Conservation (phyloP, 2,113 vertebrate genomes). For the Rafetus swinhoei region DNA sequence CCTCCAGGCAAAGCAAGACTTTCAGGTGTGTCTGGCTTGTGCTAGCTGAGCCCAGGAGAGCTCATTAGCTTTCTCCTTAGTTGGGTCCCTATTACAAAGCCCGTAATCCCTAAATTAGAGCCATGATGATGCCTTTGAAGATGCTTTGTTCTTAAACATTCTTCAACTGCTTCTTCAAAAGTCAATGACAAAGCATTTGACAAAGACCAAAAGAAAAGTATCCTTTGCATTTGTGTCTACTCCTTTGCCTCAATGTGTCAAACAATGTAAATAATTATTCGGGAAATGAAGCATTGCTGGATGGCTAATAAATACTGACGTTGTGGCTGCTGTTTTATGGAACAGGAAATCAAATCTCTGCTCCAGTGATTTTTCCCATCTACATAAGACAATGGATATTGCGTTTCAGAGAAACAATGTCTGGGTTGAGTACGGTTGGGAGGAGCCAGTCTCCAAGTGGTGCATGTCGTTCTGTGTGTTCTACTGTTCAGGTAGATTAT, state of each 20-base stretch:
- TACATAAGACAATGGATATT: background rate
- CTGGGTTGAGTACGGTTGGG: background rate
- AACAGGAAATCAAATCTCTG: constrained; percentile 52
- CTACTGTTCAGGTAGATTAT: background rate
- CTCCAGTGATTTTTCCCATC: constrained; percentile 9
- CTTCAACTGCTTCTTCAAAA: background rate
- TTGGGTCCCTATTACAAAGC: background rate
- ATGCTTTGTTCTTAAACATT: constrained; percentile 25
- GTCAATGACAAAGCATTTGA: background rate
- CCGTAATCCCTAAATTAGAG: background rate
- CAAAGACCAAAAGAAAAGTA: background rate
- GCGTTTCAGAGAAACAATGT: background rate
- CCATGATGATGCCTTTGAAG: background rate
- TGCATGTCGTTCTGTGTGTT: background rate
- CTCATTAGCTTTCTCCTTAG: background rate
- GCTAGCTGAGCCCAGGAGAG: background rate
- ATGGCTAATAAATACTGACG: constrained; percentile 22
- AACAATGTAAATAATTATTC: constrained; percentile 53
- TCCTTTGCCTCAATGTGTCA: background rate
- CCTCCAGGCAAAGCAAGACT: background rate
- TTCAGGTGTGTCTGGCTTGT: background rate
- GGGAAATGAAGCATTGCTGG: constrained; percentile 29
- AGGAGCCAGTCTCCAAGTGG: background rate
- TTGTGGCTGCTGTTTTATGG: background rate
- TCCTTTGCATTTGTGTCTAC: background rate